These are phyloP conservation scores for Dryobates pubescens DNA, from an alignment of 2,797 vertebrate genomes.

Conservation along the genomic window DNA sequence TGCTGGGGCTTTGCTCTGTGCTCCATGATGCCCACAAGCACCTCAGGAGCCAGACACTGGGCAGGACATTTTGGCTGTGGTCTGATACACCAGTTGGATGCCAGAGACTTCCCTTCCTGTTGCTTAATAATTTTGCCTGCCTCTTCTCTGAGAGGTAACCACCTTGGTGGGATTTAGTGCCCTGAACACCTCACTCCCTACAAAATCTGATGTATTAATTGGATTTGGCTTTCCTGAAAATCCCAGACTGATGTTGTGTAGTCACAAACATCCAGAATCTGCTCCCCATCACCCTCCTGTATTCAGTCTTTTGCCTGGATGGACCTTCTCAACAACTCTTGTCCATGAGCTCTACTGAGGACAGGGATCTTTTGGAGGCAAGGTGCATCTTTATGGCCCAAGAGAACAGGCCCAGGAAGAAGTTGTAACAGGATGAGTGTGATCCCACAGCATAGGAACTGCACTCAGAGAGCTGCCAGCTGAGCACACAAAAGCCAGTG, in stretches of 20 bases:
- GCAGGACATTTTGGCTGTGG: not conserved
- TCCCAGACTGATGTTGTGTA: not conserved
- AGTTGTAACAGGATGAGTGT: not conserved
- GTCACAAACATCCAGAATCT: not conserved
- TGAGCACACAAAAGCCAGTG: not conserved
- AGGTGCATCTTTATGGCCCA: not conserved
- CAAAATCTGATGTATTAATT: not conserved
- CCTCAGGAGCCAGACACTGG: not conserved
- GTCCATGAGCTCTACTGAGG: not conserved
- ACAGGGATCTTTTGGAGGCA: not conserved
- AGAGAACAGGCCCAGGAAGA: not conserved
- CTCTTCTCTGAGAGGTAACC: not conserved
- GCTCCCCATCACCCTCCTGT: not conserved
- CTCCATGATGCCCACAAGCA: fast-evolving
- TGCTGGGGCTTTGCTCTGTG: too few species aligned
- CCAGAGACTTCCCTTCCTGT: not conserved
- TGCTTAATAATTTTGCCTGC: not conserved
- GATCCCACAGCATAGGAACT: not conserved
- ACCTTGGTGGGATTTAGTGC: not conserved
- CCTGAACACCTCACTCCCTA: not conserved
- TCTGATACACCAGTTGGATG: fast-evolving
- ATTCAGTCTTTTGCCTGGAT: not conserved
- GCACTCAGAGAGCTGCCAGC: not conserved
- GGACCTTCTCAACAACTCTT: not conserved
- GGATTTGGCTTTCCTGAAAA: not conserved